These are phyloP conservation scores for Dascyllus trimaculatus DNA, from an alignment of 2,113 vertebrate genomes.

Conservation along the genomic window DNA sequence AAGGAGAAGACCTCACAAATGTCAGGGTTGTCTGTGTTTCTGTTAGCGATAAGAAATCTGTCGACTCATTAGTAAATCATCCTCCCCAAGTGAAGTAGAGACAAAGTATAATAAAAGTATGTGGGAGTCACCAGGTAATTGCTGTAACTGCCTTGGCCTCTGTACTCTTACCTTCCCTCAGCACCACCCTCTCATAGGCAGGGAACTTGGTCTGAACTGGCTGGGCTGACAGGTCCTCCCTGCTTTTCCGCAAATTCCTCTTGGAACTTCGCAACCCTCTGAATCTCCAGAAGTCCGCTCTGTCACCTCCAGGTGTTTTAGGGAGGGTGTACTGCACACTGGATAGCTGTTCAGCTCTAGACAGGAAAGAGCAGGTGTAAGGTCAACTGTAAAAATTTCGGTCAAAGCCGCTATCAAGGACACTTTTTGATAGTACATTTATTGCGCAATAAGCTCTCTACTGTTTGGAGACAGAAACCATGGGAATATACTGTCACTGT, in stretches of 20 bases:
- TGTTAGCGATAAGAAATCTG: neutral
- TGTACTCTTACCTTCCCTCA: slow-evolving; percentile 91
- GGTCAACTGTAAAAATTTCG: neutral
- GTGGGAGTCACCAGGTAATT: neutral
- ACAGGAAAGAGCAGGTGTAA: neutral
- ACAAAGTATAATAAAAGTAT: neutral
- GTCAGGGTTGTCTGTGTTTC: neutral
- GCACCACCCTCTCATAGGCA: slow-evolving; percentile 97
- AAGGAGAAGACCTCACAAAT: neutral
- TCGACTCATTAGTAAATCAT: neutral
- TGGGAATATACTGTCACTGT: neutral
- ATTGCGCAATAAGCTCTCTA: neutral
- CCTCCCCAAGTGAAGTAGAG: neutral
- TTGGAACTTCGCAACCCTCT: slow-evolving; percentile 96
- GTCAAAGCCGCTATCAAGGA: neutral
- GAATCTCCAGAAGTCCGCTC: slow-evolving; percentile 98
- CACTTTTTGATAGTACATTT: neutral
- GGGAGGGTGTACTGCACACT: slow-evolving; percentile 98
- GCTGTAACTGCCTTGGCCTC: neutral
- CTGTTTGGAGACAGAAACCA: no score
- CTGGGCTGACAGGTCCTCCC: slow-evolving; percentile 97
- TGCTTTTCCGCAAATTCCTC: slow-evolving; percentile 97
- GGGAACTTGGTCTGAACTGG: slow-evolving; percentile 99
- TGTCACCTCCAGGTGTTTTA: slow-evolving; percentile 96
- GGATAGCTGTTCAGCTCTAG: slow-evolving; percentile 96